These are phyloP conservation scores for Caiman crocodilus DNA, from an alignment of 2,797 vertebrate species.

Conservation along the genomic window DNA sequence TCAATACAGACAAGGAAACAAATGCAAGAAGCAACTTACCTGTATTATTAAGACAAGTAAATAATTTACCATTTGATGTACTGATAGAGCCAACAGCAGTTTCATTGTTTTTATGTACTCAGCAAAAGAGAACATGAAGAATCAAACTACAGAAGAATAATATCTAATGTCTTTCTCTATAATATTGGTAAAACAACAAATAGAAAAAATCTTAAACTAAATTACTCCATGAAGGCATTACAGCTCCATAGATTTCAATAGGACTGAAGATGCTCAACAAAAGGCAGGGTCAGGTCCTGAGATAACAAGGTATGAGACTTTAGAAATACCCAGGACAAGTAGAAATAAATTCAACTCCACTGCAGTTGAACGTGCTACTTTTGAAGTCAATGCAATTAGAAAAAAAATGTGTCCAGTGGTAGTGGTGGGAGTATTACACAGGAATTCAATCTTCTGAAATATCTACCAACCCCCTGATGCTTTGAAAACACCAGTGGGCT, in stretches of 20 bases:
- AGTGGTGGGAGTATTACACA: background rate
- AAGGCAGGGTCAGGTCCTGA: background rate
- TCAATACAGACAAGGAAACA: background rate
- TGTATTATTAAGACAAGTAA: background rate
- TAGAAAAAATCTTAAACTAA: background rate
- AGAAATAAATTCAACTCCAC: background rate
- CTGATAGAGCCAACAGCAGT: background rate
- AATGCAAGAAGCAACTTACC: background rate
- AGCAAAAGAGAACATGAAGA: background rate
- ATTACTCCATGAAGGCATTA: background rate
- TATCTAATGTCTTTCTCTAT: background rate
- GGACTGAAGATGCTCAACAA: background rate
- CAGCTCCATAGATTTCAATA: background rate
- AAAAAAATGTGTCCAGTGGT: rapidly evolving
- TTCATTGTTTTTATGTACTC: background rate
- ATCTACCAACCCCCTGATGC: background rate
- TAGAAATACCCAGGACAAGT: background rate
- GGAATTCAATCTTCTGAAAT: background rate
- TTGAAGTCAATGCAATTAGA: background rate
- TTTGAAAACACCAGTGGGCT: background rate
- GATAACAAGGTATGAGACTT: background rate
- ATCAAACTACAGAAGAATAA: background rate
- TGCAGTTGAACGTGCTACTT: background rate
- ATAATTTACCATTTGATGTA: background rate
- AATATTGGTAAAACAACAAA: background rate